Evolutionary conservation across 2,113 vertebrate species (phyloP).

Genomic region (Gavialis gangeticus): DNA sequence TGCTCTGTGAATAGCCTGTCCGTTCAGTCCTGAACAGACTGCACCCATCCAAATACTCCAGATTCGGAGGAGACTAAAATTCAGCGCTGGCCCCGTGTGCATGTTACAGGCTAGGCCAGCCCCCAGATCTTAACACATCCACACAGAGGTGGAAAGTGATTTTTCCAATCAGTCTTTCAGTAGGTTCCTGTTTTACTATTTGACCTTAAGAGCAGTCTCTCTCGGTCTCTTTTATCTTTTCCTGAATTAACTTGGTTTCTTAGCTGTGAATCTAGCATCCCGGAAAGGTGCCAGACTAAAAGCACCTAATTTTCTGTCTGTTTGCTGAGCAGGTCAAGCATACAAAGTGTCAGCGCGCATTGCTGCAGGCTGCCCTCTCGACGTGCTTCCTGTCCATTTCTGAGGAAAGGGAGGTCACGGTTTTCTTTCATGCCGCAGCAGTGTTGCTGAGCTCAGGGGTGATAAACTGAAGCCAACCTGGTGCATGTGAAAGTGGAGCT

Average conservation of each 20-base stretch:
- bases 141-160: background rate
- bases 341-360: background rate
- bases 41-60: background rate
- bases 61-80: background rate
- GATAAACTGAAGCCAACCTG: background rate
- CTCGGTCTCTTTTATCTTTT: background rate
- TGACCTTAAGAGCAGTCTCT: background rate
- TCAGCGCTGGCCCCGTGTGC: background rate
- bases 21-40: background rate
- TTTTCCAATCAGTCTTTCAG: background rate
- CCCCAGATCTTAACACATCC: background rate
- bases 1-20: no score
- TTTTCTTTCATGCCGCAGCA: background rate
- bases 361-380: background rate
- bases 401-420: background rate
- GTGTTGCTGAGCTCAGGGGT: background rate
- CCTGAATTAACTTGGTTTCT: background rate
- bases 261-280: background rate
- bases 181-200: background rate
- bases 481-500: fast-evolving
- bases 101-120: background rate
- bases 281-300: background rate
- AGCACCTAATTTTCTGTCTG: background rate
- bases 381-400: conserved; percentile 19
- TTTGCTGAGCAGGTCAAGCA: background rate